phyloP scores from a whole-genome alignment of 2,888 invertebrate genomes.

The Ligdia adustata region DNA sequence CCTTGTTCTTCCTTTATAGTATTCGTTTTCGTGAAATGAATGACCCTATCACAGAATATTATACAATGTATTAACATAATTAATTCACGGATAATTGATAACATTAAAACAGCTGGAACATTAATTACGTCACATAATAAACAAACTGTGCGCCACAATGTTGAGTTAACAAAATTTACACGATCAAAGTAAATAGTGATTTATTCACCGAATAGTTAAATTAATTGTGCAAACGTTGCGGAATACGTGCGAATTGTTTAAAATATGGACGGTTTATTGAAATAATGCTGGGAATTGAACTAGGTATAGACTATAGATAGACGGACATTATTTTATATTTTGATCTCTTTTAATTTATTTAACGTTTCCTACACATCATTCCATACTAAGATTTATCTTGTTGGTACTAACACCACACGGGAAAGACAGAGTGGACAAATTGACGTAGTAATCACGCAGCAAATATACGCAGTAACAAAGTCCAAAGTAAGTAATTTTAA shows the following conservation, averaged over 20 bases:
- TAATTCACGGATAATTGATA: neutral
- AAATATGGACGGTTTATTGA: conserved; percentile 8
- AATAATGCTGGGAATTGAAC: conserved; percentile 2
- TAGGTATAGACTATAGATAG: too few relatives aligned
- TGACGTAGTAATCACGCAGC: neutral
- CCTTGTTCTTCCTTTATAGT: too few relatives aligned
- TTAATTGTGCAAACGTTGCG: conserved; percentile 2
- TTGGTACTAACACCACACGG: too few relatives aligned
- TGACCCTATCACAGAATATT: too few relatives aligned
- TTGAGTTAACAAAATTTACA: conserved; percentile 4
- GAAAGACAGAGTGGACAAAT: too few relatives aligned
- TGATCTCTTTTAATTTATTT: too few relatives aligned
- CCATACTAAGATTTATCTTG: too few relatives aligned
- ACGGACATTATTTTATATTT: too few relatives aligned
- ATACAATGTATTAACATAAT: too few relatives aligned
- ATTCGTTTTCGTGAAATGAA: too few relatives aligned
- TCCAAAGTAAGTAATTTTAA: too few relatives aligned
- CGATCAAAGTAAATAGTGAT: conserved; percentile 4
- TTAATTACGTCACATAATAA: conserved; percentile 2
- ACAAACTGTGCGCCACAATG: neutral
- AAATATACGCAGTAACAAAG: neutral
- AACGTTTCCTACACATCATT: too few relatives aligned
- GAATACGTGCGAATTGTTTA: conserved; percentile 1
- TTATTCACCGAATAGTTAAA: conserved; percentile 8
- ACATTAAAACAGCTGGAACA: neutral